Evolutionary conservation across 2,888 invertebrate species (phyloP).

Genomic region (Dugesia japonica): DNA sequence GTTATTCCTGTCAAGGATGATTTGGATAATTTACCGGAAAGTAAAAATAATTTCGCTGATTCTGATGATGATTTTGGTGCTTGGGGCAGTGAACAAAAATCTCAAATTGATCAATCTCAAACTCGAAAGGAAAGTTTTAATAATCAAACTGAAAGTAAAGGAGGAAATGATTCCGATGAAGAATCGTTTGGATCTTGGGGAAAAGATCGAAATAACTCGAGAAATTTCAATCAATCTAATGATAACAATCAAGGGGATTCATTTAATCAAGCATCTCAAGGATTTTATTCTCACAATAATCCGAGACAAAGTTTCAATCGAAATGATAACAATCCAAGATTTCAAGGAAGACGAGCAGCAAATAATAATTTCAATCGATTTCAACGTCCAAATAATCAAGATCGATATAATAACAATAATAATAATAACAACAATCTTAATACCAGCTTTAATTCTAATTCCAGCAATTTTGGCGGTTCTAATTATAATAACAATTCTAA

Average conservation of each 20-base stretch:
- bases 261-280: neutral
- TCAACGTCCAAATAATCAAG: neutral
- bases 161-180: neutral
- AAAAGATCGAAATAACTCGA: neutral
- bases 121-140: neutral
- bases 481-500: neutral
- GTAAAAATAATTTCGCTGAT: neutral
- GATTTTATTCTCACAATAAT: neutral
- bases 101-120: neutral
- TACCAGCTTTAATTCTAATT: neutral
- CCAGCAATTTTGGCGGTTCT: neutral
- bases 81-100: neutral
- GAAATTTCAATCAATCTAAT: neutral
- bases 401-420: neutral
- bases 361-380: neutral
- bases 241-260: neutral
- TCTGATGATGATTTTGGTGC: neutral
- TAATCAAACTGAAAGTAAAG: neutral
- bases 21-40: neutral
- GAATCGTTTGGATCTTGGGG: neutral
- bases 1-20: neutral
- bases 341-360: neutral
- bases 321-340: neutral
- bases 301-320: neutral
- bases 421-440: neutral